A percentile compares a stretch with the other conserved stretches of the same genome.
Evolutionary conservation across 2,113 vertebrate species (phyloP).

Genomic region (Lethenteron reissneri): DNA sequence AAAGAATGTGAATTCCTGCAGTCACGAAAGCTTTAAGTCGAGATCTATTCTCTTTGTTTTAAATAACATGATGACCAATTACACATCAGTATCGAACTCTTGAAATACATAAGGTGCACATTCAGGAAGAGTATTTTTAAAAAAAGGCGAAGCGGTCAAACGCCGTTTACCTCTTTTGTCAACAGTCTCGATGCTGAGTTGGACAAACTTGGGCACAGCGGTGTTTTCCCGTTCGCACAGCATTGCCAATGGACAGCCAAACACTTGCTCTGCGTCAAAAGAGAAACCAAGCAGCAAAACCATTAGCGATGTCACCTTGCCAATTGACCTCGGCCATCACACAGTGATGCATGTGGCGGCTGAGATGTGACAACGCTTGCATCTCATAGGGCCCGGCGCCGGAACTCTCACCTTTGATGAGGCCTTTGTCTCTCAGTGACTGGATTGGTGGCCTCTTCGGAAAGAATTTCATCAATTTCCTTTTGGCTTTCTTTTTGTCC

Average conservation of each 20-base stretch:
- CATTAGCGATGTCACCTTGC: no score
- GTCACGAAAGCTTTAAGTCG: no score
- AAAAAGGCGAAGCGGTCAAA: not conserved
- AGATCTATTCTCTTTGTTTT: no score
- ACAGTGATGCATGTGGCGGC: no score
- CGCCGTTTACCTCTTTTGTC: constrained; percentile 41
- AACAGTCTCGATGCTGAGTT: constrained; percentile 45
- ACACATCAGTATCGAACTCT: no score
- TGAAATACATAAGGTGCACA: no score
- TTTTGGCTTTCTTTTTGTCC: constrained; percentile 46
- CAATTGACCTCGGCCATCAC: no score
- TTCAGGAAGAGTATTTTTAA: not conserved
- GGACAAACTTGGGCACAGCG: constrained; percentile 50
- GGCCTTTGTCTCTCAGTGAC: constrained; percentile 59
- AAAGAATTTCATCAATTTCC: constrained; percentile 51
- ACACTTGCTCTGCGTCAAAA: constrained; percentile 48
- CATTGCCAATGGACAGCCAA: constrained; percentile 54
- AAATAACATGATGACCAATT: no score
- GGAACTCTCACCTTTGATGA: constrained; percentile 44
- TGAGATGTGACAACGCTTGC: no score
- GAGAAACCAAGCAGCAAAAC: no score
- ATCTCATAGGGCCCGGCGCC: no score
- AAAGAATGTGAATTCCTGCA: no score
- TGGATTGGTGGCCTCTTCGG: constrained; percentile 49
- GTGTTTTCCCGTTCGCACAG: constrained; percentile 49